phyloP scores from a whole-genome alignment of 2,888 invertebrate species.

The Scrobipalpa costella region DNA sequence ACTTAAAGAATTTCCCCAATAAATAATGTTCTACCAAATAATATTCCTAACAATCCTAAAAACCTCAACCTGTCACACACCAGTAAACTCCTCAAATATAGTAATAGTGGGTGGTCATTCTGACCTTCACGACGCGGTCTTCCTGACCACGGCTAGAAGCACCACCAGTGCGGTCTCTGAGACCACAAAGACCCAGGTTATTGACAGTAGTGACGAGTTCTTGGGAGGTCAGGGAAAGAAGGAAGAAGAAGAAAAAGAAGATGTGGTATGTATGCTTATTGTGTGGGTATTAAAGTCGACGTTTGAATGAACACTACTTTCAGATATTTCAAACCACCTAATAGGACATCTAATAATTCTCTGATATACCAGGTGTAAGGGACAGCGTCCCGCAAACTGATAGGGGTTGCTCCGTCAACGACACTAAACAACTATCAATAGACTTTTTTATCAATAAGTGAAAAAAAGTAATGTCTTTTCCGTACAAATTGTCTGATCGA shows the following conservation, averaged over 20 bases:
- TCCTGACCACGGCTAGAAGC: background rate
- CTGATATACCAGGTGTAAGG: too few relatives aligned
- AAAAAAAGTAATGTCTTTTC: too few relatives aligned
- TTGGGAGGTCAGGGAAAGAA: background rate
- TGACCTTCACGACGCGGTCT: background rate
- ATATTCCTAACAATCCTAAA: background rate
- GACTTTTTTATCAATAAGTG: too few relatives aligned
- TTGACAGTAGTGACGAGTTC: background rate
- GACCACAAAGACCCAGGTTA: background rate
- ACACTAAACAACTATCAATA: too few relatives aligned
- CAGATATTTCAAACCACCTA: background rate
- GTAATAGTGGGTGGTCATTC: conserved; percentile 15
- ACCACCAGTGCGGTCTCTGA: background rate
- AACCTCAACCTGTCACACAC: background rate
- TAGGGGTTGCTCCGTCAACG: too few relatives aligned
- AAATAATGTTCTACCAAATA: background rate
- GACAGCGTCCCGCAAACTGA: too few relatives aligned
- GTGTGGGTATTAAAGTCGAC: too few relatives aligned
- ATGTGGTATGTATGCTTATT: conserved; percentile 8
- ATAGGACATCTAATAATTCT: background rate
- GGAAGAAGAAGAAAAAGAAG: background rate
- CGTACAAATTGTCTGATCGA: too few relatives aligned
- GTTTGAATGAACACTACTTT: background rate
- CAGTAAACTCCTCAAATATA: background rate
- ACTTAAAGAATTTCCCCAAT: too few relatives aligned